Percentiles rank a stretch among this genome's conserved stretches.
Evolutionary conservation across 30 jellyfish, hydroid and myxozoan genomes (phyloP).

Genomic region (Hydra vulgaris): DNA sequence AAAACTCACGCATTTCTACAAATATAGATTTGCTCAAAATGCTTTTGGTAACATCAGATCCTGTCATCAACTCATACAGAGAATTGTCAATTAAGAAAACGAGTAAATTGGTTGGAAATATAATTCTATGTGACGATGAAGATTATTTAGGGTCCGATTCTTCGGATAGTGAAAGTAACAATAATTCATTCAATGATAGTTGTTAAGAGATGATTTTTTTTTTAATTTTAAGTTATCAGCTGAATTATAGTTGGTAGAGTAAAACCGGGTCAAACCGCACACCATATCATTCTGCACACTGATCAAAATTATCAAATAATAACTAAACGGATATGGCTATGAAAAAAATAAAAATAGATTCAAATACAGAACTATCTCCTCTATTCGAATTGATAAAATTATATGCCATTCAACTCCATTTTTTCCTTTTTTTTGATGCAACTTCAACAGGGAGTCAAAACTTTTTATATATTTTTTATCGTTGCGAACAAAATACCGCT

Average conservation of each 20-base stretch:
- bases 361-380: no score
- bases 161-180: not conserved
- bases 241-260: not conserved
- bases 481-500: no score
- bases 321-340: no score
- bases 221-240: not conserved
- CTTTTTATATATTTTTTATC: no score
- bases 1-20: not conserved
- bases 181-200: not conserved
- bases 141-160: not conserved
- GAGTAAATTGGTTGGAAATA: not conserved
- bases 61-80: not conserved
- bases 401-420: no score
- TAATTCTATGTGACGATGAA: not conserved
- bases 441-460: no score
- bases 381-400: no score
- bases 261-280: no score
- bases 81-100: not conserved
- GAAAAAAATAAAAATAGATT: no score
- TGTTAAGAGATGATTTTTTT: not conserved
- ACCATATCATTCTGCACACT: no score
- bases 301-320: no score
- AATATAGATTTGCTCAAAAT: not conserved
- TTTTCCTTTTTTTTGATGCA: no score
- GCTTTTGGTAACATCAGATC: not conserved